phyloP scores from a whole-genome alignment of 92 coral and sea anemone genomes.

The Actinostola sp. region DNA sequence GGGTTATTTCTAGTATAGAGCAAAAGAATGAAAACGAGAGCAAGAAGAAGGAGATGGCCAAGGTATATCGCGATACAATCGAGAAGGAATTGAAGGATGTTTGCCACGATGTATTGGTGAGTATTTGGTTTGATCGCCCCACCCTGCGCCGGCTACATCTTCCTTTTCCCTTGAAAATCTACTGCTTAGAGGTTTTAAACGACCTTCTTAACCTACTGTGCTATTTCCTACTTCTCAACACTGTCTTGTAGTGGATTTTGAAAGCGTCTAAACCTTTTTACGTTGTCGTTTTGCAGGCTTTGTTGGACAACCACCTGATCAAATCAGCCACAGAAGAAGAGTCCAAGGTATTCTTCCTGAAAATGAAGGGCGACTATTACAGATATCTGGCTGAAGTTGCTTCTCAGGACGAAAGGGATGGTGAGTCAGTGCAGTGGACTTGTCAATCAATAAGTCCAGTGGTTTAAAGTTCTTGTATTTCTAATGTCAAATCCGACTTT shows the following conservation, averaged over 20 bases:
- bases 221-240: not conserved
- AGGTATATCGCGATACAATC: slow-evolving; percentile 61
- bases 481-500: too few relatives aligned
- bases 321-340: slow-evolving; percentile 17
- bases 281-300: slow-evolving; percentile 1
- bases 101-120: slow-evolving; percentile 80
- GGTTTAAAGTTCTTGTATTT: too few relatives aligned
- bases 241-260: not conserved
- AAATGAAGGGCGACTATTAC: slow-evolving; percentile 88
- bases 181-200: not conserved
- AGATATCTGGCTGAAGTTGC: slow-evolving; percentile 85
- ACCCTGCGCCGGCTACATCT: slow-evolving; percentile 15
- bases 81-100: slow-evolving; percentile 69
- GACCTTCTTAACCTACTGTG: not conserved
- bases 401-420: not conserved
- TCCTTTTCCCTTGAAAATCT: not conserved
- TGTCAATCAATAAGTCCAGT: too few relatives aligned
- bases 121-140: slow-evolving; percentile 37
- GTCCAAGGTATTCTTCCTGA: slow-evolving; percentile 70
- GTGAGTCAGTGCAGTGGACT: slow-evolving; percentile 26
- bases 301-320: slow-evolving; percentile 13
- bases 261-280: not conserved
- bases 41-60: slow-evolving; percentile 46
- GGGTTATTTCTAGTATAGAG: slow-evolving; percentile 87
- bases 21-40: slow-evolving; percentile 52